phyloP scores from a whole-genome alignment of 2,113 vertebrate genomes.

The Hypocryptadius cinnamomeus region DNA sequence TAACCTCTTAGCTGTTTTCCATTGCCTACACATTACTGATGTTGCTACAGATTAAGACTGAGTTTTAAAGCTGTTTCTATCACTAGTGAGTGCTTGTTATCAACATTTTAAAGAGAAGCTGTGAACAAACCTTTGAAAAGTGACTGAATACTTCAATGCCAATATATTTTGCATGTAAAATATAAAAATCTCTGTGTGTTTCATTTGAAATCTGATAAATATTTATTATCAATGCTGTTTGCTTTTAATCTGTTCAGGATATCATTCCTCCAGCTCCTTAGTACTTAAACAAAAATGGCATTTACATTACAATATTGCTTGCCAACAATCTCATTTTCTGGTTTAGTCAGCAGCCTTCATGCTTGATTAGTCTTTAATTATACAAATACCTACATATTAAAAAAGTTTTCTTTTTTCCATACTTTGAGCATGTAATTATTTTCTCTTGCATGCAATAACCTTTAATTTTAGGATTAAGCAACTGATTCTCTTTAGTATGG shows the following conservation, averaged over 20 bases:
- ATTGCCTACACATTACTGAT: not conserved
- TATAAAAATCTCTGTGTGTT: slow-evolving; percentile 67
- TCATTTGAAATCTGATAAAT: slow-evolving; percentile 78
- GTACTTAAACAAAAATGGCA: slow-evolving; percentile 81
- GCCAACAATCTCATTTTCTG: slow-evolving; percentile 99
- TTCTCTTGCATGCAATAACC: slow-evolving; percentile 80
- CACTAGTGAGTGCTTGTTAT: slow-evolving; percentile 20
- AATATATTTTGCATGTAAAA: slow-evolving; percentile 70
- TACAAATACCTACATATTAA: slow-evolving; percentile 83
- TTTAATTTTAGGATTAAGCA: slow-evolving; percentile 85
- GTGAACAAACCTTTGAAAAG: slow-evolving; percentile 63
- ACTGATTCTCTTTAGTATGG: slow-evolving; percentile 78
- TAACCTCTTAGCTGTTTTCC: not conserved
- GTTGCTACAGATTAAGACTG: not conserved
- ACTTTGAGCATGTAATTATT: slow-evolving; percentile 83
- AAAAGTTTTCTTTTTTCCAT: slow-evolving; percentile 78
- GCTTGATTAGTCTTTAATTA: slow-evolving; percentile 89
- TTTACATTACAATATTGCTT: slow-evolving; percentile 92
- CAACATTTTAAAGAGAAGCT: slow-evolving; percentile 56
- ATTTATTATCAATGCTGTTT: slow-evolving; percentile 81
- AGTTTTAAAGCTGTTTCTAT: slow-evolving; percentile 17
- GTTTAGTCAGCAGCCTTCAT: slow-evolving; percentile 98
- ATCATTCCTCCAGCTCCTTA: slow-evolving; percentile 74
- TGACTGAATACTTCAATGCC: slow-evolving; percentile 60
- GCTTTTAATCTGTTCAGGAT: slow-evolving; percentile 79